Evolutionary conservation across 2,888 invertebrate species (phyloP).

Genomic region (Dendrolimus houi): DNA sequence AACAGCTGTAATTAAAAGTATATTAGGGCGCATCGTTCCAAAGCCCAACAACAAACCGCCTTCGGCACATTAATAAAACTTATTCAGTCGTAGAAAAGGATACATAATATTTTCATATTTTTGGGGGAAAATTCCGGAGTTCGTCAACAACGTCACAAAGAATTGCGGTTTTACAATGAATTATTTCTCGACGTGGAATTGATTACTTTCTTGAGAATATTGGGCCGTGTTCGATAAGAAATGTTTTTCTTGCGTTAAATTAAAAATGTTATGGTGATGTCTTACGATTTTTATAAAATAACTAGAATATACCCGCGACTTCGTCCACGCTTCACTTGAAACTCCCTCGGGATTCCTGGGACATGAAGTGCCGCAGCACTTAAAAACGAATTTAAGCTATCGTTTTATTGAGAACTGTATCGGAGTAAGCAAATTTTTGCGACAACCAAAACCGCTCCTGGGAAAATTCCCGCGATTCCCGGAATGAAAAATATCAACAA

Average conservation of each 20-base stretch:
- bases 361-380: too few relatives aligned
- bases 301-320: too few relatives aligned
- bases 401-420: too few relatives aligned
- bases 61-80: not conserved
- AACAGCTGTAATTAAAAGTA: not conserved
- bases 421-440: too few relatives aligned
- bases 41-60: not conserved
- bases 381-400: too few relatives aligned
- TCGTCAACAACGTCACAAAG: conserved; percentile 2
- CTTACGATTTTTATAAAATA: not conserved
- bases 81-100: not conserved
- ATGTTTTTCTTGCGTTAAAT: not conserved
- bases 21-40: not conserved
- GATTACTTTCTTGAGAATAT: conserved; percentile 17
- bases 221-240: conserved; percentile 2
- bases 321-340: too few relatives aligned
- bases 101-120: conserved; percentile 4
- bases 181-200: conserved; percentile 16
- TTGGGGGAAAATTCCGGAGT: conserved; percentile 2
- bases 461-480: too few relatives aligned
- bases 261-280: not conserved
- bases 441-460: too few relatives aligned
- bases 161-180: conserved; percentile 14
- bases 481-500: too few relatives aligned
- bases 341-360: too few relatives aligned